A percentile compares a stretch with the other conserved stretches of the same genome.
Conservation (phyloP, 2,888 invertebrate species). For the Acronicta leporina region DNA sequence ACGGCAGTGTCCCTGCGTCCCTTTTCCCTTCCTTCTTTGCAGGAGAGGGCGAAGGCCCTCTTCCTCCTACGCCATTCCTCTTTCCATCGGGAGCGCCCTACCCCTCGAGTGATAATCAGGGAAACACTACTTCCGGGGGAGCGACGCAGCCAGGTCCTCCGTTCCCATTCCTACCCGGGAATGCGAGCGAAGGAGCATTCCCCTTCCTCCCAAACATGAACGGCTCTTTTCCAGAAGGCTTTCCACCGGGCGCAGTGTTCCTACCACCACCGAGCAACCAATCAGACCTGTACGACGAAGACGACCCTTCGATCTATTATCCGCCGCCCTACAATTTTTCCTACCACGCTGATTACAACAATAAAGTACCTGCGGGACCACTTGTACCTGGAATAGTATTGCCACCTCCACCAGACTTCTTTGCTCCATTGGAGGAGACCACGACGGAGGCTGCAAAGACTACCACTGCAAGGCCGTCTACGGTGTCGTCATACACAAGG, state of each 20-base stretch:
- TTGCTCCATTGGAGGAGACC: slow-evolving; percentile 91
- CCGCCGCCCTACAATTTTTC: slow-evolving; percentile 97
- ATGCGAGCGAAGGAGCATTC: slow-evolving; percentile 88
- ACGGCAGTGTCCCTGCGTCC: slow-evolving; percentile 92
- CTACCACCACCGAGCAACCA: slow-evolving; percentile 92
- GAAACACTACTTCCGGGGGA: slow-evolving; percentile 91
- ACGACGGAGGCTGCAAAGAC: slow-evolving; percentile 73
- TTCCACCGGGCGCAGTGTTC: slow-evolving; percentile 88
- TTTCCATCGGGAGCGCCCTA: slow-evolving; percentile 89
- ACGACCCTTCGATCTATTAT: slow-evolving; percentile 97
- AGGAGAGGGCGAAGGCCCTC: slow-evolving; percentile 89
- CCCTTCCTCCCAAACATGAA: slow-evolving; percentile 89
- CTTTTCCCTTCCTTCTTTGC: slow-evolving; percentile 91
- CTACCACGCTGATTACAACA: slow-evolving; percentile 93
- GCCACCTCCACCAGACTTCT: slow-evolving; percentile 96
- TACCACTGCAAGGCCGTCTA: slow-evolving; percentile 69
- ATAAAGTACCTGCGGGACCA: slow-evolving; percentile 94
- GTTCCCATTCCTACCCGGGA: slow-evolving; percentile 90
- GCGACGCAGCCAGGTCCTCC: slow-evolving; percentile 90
- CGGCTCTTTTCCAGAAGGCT: slow-evolving; percentile 89
- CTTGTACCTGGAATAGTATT: slow-evolving; percentile 96
- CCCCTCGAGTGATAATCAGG: slow-evolving; percentile 89
- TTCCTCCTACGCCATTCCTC: slow-evolving; percentile 88
- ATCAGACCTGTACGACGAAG: slow-evolving; percentile 95
- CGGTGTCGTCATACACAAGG: slow-evolving; percentile 65